Base-by-base conservation (phyloP, 2,888 invertebrate genomes). In the Cataglyphis altisquamis region DNA sequence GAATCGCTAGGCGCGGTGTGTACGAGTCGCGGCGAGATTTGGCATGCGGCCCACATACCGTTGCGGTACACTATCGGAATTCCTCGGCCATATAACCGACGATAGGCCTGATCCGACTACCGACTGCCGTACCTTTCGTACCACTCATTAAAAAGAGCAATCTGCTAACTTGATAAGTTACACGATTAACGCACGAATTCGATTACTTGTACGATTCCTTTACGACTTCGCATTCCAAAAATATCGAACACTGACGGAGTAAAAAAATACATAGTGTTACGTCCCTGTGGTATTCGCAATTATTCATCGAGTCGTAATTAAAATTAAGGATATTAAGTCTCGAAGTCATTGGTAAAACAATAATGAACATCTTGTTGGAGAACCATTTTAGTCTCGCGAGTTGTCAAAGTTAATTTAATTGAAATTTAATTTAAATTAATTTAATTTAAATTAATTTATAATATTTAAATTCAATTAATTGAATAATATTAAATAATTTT, bases 1-100 rank as follows among this genome's bases (percentile, higher is more conserved):
- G 29, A 77, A 45, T 82, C 78, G 72, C 55, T 32, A 67, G 60
- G 39, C 70, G 45, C 62, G 25, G 48, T 18, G 67, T 67, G 82
- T 73, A 60, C 68, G 77, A 32, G 63, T 45, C 81, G 74, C 39
- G 36, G 39, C 45, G 81, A 73, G 84, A 84, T 87, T 88, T 89
- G 84, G 88, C 89, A 75, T 82, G 84, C 85, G 48, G 89, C 83
- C 82, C 85, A 88, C 86, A 85, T 88, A 85, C 88, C 88, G 66
- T 21, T 21, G 29, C 82, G 25, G 63, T 83, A 55, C 81, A 83
- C 80, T 83, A 84, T 85, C 84, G 83, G 85, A 88, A 89, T 89
- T 88, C 83, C 82, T 66, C 67, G 10, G 15, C 75, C 66, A n/a
- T 77, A 66, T 55, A 70, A 73, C 67, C 41, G 66, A 41, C 32